phyloP scores from a whole-genome alignment of 2,888 invertebrate species.

The Drosophila prostipennis region DNA sequence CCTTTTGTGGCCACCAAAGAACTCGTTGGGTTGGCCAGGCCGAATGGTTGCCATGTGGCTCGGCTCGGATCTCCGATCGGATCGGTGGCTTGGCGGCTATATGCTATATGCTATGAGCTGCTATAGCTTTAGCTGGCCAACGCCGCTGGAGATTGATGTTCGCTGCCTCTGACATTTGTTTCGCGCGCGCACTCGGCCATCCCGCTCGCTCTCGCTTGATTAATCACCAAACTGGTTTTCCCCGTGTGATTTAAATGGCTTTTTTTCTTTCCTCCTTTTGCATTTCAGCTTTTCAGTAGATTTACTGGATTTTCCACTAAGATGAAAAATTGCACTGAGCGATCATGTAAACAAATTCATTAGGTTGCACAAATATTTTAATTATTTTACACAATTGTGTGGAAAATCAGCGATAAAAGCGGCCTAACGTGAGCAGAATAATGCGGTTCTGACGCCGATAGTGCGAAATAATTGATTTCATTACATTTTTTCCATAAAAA shows the following conservation, averaged over 20 bases:
- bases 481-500: neutral
- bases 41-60: conserved; percentile 63
- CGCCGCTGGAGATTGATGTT: conserved; percentile 73
- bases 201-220: conserved; percentile 55
- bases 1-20: conserved; percentile 79
- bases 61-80: conserved; percentile 37
- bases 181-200: conserved; percentile 67
- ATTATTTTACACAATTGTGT: conserved; percentile 58
- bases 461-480: neutral
- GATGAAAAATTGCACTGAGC: conserved; percentile 73
- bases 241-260: conserved; percentile 72
- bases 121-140: conserved; percentile 35
- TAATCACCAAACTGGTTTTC: conserved; percentile 59
- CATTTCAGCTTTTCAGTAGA: conserved; percentile 47
- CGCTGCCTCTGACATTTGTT: conserved; percentile 79
- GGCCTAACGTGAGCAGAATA: neutral
- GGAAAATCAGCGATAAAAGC: neutral
- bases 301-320: conserved; percentile 67
- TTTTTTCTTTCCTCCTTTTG: conserved; percentile 63
- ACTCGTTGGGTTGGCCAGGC: conserved; percentile 73
- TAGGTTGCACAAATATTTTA: conserved; percentile 75
- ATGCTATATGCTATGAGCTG: conserved; percentile 14
- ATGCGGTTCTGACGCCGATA: conserved; percentile 5
- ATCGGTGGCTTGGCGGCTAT: conserved; percentile 17
- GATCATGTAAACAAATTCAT: conserved; percentile 79